phyloP scores from a whole-genome alignment of 2,797 vertebrate species.

The Schizopygopsis malacanthus region DNA sequence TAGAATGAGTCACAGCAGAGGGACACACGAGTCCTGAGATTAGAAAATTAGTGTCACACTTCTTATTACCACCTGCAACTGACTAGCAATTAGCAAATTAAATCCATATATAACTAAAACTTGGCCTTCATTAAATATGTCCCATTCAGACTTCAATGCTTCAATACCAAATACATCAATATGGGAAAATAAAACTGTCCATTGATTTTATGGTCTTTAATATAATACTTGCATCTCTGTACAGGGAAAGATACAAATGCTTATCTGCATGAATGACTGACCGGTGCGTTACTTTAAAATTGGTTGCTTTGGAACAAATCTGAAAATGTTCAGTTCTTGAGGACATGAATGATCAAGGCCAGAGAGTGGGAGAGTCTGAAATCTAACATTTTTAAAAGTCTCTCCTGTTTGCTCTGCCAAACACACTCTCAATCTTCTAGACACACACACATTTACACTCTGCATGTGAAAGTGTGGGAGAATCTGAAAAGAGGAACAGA shows the following conservation, averaged over 20 bases:
- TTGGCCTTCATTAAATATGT: background rate
- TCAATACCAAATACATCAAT: background rate
- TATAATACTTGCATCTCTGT: background rate
- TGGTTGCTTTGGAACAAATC: background rate
- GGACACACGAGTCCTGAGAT: conserved; percentile 57
- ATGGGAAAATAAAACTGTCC: background rate
- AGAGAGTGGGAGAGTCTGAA: conserved; percentile 28
- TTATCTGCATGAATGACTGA: background rate
- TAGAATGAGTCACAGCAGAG: conserved; percentile 60
- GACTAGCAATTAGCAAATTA: background rate
- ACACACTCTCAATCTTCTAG: conserved; percentile 15
- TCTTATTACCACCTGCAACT: background rate
- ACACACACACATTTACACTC: conserved; percentile 36
- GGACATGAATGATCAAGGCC: conserved; percentile 15
- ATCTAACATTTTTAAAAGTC: conserved; percentile 12
- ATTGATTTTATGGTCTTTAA: background rate
- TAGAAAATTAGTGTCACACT: conserved; percentile 22
- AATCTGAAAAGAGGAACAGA: conserved; percentile 24
- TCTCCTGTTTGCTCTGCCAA: background rate
- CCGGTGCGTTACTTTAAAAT: background rate
- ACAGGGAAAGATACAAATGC: background rate
- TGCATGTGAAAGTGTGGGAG: conserved; percentile 27
- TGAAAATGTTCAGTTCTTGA: conserved; percentile 4
- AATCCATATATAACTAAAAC: background rate
- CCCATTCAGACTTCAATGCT: background rate